These are phyloP conservation scores for Leptodactylus fuscus DNA, from an alignment of 2,113 vertebrate genomes.

Conservation along the genomic window DNA sequence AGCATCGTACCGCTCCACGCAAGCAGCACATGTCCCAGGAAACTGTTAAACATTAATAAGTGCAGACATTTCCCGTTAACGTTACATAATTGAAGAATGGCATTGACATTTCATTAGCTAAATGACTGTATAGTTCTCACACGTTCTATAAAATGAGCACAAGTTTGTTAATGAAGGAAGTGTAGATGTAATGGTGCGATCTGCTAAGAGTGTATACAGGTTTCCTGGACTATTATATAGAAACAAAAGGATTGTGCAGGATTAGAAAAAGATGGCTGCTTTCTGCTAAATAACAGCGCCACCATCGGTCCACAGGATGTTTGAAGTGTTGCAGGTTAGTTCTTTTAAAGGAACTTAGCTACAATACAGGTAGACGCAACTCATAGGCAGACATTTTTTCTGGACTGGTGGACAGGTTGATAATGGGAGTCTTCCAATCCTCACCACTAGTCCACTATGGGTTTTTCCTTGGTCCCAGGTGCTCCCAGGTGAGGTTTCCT, in stretches of 20 bases:
- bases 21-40: background rate
- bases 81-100: background rate
- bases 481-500: no score
- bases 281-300: background rate
- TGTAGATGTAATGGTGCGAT: background rate
- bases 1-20: background rate
- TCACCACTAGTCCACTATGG: no score
- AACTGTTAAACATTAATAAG: slow-evolving; percentile 11
- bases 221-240: no score
- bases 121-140: background rate
- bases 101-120: background rate
- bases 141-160: background rate
- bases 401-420: no score
- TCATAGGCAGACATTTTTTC: no score
- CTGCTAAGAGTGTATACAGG: no score
- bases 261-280: background rate
- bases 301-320: background rate
- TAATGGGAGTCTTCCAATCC: no score
- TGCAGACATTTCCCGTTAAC: background rate
- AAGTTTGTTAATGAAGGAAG: no score
- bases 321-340: background rate
- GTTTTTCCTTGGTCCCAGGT: no score
- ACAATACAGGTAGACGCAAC: background rate
- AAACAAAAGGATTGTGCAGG: no score
- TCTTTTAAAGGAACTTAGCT: background rate